phyloP scores from a whole-genome alignment of 2,888 invertebrate species.

The Himalopsyche kuldschensis region DNA sequence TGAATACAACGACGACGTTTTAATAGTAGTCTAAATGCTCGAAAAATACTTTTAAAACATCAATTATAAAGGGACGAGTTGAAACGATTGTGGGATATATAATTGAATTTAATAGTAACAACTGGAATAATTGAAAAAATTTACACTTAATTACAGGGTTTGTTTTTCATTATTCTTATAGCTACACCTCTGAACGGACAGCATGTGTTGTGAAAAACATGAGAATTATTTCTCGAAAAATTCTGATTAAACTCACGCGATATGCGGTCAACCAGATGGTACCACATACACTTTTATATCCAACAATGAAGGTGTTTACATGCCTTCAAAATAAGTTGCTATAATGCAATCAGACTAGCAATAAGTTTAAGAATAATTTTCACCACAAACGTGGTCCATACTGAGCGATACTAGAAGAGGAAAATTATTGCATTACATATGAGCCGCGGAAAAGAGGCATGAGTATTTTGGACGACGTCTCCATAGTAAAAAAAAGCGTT shows the following conservation, averaged over 20 bases:
- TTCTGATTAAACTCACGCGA: background rate
- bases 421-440: too few relatives aligned
- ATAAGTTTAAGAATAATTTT: too few relatives aligned
- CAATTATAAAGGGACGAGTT: background rate
- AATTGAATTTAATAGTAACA: background rate
- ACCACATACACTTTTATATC: background rate
- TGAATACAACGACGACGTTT: background rate
- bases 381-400: too few relatives aligned
- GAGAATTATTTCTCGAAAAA: background rate
- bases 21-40: background rate
- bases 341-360: too few relatives aligned
- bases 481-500: too few relatives aligned
- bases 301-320: background rate
- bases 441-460: too few relatives aligned
- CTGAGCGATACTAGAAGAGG: too few relatives aligned
- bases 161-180: background rate
- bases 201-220: background rate
- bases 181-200: background rate
- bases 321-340: too few relatives aligned
- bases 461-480: too few relatives aligned
- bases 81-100: background rate
- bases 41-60: background rate
- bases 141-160: background rate
- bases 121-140: background rate
- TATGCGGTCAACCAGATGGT: background rate